Percentiles rank a stretch among this genome's conserved stretches.
These are phyloP conservation scores for Cyprinella venusta DNA, from an alignment of 2,797 vertebrate species.

Conservation along the genomic window DNA sequence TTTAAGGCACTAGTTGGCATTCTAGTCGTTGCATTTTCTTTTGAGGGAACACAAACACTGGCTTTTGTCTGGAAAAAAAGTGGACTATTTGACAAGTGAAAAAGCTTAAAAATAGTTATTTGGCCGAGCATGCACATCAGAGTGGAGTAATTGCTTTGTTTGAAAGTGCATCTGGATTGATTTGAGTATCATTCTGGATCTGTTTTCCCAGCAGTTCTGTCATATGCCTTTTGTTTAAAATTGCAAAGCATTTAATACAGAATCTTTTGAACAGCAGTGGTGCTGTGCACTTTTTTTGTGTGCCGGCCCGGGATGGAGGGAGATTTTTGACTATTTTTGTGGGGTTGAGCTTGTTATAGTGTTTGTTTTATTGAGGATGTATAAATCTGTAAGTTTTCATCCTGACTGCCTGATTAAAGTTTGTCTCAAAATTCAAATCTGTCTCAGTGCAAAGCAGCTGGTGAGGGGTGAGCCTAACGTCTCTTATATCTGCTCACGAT, in stretches of 20 bases:
- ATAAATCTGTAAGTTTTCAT: not conserved
- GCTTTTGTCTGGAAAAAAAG: not conserved
- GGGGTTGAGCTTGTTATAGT: not conserved
- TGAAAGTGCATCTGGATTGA: not conserved
- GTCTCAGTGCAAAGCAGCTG: constrained; percentile 85
- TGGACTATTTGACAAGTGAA: not conserved
- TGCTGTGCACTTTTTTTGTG: not conserved
- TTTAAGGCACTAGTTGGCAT: not conserved
- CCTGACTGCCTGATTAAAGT: not conserved
- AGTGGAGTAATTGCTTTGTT: not conserved
- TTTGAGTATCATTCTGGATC: not conserved
- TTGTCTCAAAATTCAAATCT: not conserved
- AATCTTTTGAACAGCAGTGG: too few relatives aligned
- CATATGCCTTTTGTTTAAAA: not conserved
- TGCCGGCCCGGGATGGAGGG: too few relatives aligned
- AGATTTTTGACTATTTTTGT: not conserved
- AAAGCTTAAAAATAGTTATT: constrained; percentile 1
- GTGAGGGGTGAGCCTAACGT: constrained; percentile 90
- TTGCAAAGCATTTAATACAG: not conserved
- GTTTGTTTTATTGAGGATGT: not conserved
- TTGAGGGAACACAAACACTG: not conserved
- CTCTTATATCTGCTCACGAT: constrained; percentile 91
- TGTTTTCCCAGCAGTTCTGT: not conserved
- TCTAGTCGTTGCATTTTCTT: not conserved
- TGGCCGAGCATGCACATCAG: not conserved